Percentiles rank a stretch among this genome's conserved stretches.
phyloP scores from a whole-genome alignment of 2,113 vertebrate genomes.

The Pycnonotus jocosus region DNA sequence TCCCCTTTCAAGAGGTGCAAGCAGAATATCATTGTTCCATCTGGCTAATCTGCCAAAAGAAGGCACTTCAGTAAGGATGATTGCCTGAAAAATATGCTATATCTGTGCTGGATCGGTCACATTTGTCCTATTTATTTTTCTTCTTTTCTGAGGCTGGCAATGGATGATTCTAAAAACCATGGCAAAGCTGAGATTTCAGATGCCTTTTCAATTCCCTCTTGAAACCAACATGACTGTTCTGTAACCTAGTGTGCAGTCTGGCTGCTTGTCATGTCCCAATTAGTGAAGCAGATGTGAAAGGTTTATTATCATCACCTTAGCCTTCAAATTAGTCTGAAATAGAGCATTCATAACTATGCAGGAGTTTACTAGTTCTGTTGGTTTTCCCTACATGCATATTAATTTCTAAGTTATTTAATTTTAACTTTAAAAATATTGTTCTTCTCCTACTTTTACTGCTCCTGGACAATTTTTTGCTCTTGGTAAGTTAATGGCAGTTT shows the following conservation, averaged over 20 bases:
- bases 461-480: not conserved
- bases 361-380: not conserved
- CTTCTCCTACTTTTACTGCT: not conserved
- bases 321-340: not conserved
- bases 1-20: not conserved
- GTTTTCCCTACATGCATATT: not conserved
- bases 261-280: not conserved
- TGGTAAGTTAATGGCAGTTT: not conserved
- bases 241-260: not conserved
- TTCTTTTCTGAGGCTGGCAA: not conserved
- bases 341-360: not conserved
- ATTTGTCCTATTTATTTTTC: not conserved
- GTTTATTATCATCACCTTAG: not conserved
- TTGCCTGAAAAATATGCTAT: not conserved
- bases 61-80: not conserved
- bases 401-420: not conserved
- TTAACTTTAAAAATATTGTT: not conserved
- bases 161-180: not conserved
- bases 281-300: constrained; percentile 9
- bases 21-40: not conserved
- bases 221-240: not conserved
- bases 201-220: not conserved
- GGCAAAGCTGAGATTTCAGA: not conserved
- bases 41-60: not conserved
- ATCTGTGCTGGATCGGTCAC: not conserved